A percentile compares a stretch with the other conserved stretches of the same genome.
Evolutionary conservation across 1,140 invertebrate species (phyloP).

Genomic region (Metaphire vulgaris): DNA sequence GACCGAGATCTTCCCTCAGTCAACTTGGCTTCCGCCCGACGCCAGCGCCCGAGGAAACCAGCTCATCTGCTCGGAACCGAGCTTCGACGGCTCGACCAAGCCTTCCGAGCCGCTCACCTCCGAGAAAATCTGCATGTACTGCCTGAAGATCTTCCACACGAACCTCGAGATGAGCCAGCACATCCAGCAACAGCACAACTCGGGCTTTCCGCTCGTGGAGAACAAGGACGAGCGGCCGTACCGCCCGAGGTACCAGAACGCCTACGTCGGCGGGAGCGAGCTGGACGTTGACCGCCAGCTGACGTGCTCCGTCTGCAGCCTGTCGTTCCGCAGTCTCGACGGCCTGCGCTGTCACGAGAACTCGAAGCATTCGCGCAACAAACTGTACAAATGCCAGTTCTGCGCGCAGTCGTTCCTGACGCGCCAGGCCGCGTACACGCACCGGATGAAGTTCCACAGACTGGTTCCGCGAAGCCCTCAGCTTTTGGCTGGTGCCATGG

Average conservation of each 20-base stretch:
- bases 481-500: not conserved
- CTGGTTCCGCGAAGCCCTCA: not conserved
- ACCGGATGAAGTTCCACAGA: constrained; percentile 16
- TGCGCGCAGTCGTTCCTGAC: constrained; percentile 17
- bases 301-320: not conserved
- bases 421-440: constrained; percentile 14
- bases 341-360: constrained; percentile 10
- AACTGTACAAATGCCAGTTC: constrained; percentile 21
- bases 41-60: not conserved
- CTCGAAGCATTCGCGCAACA: constrained; percentile 16
- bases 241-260: not conserved
- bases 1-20: not conserved
- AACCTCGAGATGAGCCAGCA: constrained; percentile 1
- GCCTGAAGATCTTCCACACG: not conserved
- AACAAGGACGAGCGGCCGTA: not conserved
- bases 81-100: not conserved
- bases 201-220: not conserved
- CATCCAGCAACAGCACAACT: not conserved
- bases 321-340: not conserved
- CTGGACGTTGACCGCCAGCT: not conserved
- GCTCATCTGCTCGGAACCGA: not conserved
- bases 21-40: not conserved
- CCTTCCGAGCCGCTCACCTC: not conserved
- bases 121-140: not conserved
- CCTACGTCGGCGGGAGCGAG: not conserved